These are phyloP conservation scores for Lipophrys pholis DNA, from an alignment of 2,113 vertebrate genomes.

Conservation along the genomic window DNA sequence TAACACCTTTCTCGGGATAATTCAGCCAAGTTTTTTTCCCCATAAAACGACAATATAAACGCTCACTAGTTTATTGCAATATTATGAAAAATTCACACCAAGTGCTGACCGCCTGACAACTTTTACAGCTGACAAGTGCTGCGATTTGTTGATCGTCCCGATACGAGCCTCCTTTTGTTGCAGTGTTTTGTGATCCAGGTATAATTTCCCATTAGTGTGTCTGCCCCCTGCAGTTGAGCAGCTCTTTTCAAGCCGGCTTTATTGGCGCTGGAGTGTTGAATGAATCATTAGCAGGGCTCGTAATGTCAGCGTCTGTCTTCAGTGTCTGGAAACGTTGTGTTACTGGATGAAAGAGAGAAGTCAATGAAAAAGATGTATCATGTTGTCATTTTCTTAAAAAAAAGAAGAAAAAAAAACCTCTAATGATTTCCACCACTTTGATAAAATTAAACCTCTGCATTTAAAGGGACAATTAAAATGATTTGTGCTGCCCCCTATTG, in stretches of 20 bases:
- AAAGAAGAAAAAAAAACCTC: conserved; percentile 14
- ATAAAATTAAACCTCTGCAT: conserved; percentile 46
- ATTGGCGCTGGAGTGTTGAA: not conserved
- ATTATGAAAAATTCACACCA: not conserved
- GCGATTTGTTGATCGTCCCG: conserved; percentile 1
- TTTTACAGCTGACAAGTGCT: not conserved
- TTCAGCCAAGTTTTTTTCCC: not conserved
- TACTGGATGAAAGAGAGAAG: conserved; percentile 25
- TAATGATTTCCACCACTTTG: conserved; percentile 40
- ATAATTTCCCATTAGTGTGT: not conserved
- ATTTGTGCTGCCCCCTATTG: conserved; percentile 34
- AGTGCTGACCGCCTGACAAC: not conserved
- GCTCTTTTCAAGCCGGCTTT: conserved; percentile 1
- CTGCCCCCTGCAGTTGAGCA: not conserved
- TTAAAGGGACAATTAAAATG: conserved; percentile 44
- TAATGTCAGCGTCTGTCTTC: conserved; percentile 18
- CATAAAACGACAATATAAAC: not conserved
- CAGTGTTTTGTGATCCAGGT: not conserved
- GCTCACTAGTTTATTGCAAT: not conserved
- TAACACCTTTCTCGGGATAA: no score
- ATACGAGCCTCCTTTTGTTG: not conserved
- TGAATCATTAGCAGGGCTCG: conserved; percentile 14
- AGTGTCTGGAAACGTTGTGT: not conserved
- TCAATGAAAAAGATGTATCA: conserved; percentile 13
- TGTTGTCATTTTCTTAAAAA: conserved; percentile 30